Evolutionary conservation across 2,797 vertebrate genomes (phyloP), one percentile per base, ranked within the genome.

Genomic region (Coregonus sp.): DNA sequence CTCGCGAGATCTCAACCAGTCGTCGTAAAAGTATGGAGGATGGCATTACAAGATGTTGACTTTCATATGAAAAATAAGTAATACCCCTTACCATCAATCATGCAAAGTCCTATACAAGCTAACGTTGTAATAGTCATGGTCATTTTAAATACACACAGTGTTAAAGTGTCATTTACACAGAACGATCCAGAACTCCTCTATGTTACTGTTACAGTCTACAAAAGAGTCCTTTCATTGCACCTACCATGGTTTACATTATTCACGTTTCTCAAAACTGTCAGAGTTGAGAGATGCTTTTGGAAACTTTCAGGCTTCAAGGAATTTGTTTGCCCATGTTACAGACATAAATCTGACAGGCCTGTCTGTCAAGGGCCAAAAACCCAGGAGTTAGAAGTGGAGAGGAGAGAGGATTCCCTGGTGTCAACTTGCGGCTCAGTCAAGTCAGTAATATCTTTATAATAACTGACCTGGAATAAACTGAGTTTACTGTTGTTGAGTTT

Each of bases 1-100:
- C 89, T 94, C 94, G 94, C 94, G 93, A 95, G 89, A 94, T 12
- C 31, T 33, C 31, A 2, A 33, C 31, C 31, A 33, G 25, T 52
- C 11, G 51, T 11, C 25, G 25, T 25, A 25, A 25, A 2, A 52
- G 51, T 52, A 15, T 11, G 1, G 18, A 56, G 54, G 18, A 4
- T 56, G 54, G 4, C 16, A 18, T 18, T 18, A 56, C 54, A n/a
- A 56, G 16, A 56, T n/a, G 54, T 56, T 56, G 18, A 56, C 3
- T 56, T 18, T 2, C 16, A n/a, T 18, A 18, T 56, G 16, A n/a
- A 56, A n/a, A 33, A 33, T 33, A 33, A 33, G 31, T 33, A 0
- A 56, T 18, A 56, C 3, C 54, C 54, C 2, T 18, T 56, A 56
- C 15, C 15, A 56, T 4, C 15, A 18, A 56, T 56, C 54, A 56